A percentile compares a stretch with the other conserved stretches of the same genome.
Evolutionary conservation across 1,140 invertebrate genomes (phyloP).

Genomic region (Brachionus koreanus): DNA sequence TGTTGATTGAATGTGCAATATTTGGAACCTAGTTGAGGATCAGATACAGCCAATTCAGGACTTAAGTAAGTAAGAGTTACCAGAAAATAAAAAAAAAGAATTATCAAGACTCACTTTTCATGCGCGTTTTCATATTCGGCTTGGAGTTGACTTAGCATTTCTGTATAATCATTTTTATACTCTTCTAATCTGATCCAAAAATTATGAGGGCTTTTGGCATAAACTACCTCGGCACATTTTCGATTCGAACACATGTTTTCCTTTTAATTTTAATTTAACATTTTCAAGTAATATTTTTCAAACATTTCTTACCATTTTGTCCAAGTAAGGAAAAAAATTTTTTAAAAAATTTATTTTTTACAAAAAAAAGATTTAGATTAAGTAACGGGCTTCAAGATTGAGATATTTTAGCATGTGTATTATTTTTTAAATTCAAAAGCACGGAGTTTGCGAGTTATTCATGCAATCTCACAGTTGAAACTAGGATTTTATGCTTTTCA

Average conservation of each 20-base stretch:
- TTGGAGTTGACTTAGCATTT: background rate
- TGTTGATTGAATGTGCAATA: slow-evolving; percentile 8
- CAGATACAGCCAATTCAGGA: background rate
- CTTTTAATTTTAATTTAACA: background rate
- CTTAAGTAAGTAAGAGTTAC: background rate
- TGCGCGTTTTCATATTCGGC: background rate
- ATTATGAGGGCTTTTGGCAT: background rate
- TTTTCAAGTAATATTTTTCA: background rate
- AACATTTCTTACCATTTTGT: background rate
- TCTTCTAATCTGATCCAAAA: slow-evolving; percentile 38
- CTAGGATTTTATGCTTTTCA: too few species aligned
- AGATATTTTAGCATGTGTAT: background rate
- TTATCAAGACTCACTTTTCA: background rate
- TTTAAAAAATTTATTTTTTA: background rate
- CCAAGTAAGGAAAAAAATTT: background rate
- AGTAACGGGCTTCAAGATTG: background rate
- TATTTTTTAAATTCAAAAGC: background rate
- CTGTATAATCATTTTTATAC: slow-evolving; percentile 26
- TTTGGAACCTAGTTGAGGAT: background rate
- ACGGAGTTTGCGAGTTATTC: background rate
- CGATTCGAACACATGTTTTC: background rate
- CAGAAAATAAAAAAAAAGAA: background rate
- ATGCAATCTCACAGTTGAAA: too few species aligned
- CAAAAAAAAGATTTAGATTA: background rate
- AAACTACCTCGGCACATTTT: slow-evolving; percentile 2